These are phyloP conservation scores for Drosophila picticornis DNA, from an alignment of 2,888 invertebrate genomes.

Conservation along the genomic window DNA sequence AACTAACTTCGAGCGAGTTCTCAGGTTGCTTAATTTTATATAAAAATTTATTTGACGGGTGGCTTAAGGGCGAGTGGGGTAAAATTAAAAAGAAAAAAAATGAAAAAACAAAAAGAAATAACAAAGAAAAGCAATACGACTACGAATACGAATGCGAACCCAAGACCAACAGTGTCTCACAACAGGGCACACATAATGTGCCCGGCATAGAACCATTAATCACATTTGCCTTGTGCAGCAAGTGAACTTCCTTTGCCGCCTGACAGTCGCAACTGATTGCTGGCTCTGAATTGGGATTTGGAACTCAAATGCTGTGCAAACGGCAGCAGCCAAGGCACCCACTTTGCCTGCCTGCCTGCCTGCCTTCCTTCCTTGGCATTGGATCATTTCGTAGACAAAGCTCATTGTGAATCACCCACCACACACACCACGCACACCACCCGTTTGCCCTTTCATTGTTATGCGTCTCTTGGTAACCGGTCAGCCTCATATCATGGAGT, in stretches of 20 bases:
- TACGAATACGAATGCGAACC: constrained; percentile 27
- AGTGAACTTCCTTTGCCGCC: constrained; percentile 84
- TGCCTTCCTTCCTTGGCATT: constrained; percentile 18
- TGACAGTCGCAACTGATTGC: constrained; percentile 85
- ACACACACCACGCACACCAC: background rate
- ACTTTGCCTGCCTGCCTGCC: constrained; percentile 17
- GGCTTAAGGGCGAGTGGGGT: constrained; percentile 58
- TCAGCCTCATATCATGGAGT: constrained; percentile 39
- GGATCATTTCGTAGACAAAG: constrained; percentile 44
- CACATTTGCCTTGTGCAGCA: constrained; percentile 84
- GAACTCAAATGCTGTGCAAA: constrained; percentile 71
- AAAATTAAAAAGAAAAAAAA: constrained; percentile 16
- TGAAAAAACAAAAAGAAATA: constrained; percentile 26
- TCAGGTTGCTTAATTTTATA: constrained; percentile 51
- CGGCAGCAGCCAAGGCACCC: constrained; percentile 28
- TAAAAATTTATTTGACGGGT: constrained; percentile 65
- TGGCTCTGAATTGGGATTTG: constrained; percentile 83
- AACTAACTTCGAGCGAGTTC: constrained; percentile 27
- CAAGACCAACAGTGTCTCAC: constrained; percentile 45
- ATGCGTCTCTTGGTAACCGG: constrained; percentile 7
- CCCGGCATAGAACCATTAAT: constrained; percentile 84
- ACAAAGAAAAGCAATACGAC: constrained; percentile 48
- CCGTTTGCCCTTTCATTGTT: constrained; percentile 31
- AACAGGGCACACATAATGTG: constrained; percentile 80
- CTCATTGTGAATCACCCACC: constrained; percentile 37